Evolutionary conservation across 2,888 invertebrate species (phyloP).

Genomic region (Cinara cedri): DNA sequence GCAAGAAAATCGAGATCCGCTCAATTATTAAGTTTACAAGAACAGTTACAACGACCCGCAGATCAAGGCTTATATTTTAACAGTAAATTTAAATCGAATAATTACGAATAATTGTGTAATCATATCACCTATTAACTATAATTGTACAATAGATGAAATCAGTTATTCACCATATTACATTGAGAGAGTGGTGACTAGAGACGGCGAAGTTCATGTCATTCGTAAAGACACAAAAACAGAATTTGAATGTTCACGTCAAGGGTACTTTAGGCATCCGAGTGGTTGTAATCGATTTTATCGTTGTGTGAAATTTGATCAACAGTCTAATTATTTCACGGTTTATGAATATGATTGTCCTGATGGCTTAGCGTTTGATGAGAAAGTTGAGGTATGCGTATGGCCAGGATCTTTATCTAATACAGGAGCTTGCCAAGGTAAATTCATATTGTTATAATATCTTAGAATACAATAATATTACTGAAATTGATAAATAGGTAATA

Average conservation of each 20-base stretch:
- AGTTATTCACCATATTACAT: conserved; percentile 77
- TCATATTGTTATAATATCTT: background rate
- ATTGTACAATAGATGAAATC: conserved; percentile 65
- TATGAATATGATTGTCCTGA: conserved; percentile 83
- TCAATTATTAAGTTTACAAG: conserved; percentile 70
- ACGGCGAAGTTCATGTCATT: conserved; percentile 74
- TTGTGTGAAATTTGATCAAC: conserved; percentile 80
- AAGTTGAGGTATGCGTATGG: conserved; percentile 82
- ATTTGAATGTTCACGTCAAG: conserved; percentile 77
- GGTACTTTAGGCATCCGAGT: conserved; percentile 66
- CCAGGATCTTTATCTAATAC: conserved; percentile 75
- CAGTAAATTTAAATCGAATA: conserved; percentile 16
- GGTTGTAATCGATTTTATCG: conserved; percentile 71
- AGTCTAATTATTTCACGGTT: conserved; percentile 75
- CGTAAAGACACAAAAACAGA: conserved; percentile 77
- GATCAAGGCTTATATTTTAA: conserved; percentile 52
- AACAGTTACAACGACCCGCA: conserved; percentile 63
- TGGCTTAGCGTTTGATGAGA: conserved; percentile 77
- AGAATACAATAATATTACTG: background rate
- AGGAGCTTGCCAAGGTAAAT: conserved; percentile 72
- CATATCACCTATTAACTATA: background rate
- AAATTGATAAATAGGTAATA: background rate
- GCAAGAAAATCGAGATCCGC: conserved; percentile 72
- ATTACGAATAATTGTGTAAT: background rate
- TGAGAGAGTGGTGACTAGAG: conserved; percentile 74